Conservation (phyloP, 1,140 invertebrate genomes). For the Drosophila aff. region DNA sequence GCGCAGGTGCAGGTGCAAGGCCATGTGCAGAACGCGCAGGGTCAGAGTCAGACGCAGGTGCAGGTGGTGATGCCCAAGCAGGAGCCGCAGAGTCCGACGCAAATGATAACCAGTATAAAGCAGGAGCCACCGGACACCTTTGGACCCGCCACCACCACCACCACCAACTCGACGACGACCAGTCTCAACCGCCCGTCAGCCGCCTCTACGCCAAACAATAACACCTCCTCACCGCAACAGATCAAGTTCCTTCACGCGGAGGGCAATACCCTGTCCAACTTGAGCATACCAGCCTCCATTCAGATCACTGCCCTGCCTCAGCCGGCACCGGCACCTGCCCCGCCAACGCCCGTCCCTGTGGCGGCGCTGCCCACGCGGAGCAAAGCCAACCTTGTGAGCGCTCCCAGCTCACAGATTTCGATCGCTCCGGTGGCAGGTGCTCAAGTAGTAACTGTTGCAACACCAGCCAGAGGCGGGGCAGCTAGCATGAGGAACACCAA, state of each 20-base stretch:
- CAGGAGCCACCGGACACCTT: slow-evolving; percentile 78
- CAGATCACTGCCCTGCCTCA: slow-evolving; percentile 78
- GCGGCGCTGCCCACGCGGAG: slow-evolving; percentile 11
- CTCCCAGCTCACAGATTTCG: slow-evolving; percentile 43
- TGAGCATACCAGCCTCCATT: slow-evolving; percentile 74
- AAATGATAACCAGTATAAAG: slow-evolving; percentile 79
- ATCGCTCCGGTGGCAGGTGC: slow-evolving; percentile 44
- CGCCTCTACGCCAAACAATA: slow-evolving; percentile 22
- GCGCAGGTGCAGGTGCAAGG: slow-evolving; percentile 17
- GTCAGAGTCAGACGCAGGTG: slow-evolving; percentile 24
- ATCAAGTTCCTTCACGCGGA: slow-evolving; percentile 73
- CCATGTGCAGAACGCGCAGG: slow-evolving; percentile 11
- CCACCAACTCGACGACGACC: slow-evolving; percentile 17
- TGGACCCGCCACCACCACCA: slow-evolving; percentile 50
- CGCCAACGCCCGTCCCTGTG: slow-evolving; percentile 5
- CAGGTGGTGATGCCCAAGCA: slow-evolving; percentile 70
- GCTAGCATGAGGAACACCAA: slow-evolving; percentile 17
- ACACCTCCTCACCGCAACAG: slow-evolving; percentile 42
- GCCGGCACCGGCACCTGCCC: slow-evolving; percentile 8
- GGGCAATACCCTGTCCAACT: slow-evolving; percentile 48
- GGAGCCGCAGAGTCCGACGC: slow-evolving; percentile 79
- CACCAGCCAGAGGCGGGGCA: slow-evolving; percentile 18
- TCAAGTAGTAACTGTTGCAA: slow-evolving; percentile 46
- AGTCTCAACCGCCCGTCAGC: slow-evolving; percentile 18
- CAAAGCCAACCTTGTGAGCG: slow-evolving; percentile 14